Base-by-base conservation (phyloP, 2,888 invertebrate genomes). In the Oscheius sp. region DNA sequence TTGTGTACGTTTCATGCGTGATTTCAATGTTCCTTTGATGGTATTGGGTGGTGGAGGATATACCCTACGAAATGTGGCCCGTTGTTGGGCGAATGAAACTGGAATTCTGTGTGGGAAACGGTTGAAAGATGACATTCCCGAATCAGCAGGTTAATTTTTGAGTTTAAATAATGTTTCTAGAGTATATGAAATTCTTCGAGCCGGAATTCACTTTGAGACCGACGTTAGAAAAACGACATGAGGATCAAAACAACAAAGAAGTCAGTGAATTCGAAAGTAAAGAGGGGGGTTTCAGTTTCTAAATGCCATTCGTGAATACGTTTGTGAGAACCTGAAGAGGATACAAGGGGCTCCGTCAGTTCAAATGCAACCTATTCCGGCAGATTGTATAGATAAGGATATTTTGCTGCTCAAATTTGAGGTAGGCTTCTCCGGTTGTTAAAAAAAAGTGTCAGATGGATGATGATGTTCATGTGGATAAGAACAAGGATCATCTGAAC, bases 61-160 rank as follows among this genome's bases (percentile, higher is more conserved):
- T 87, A 98, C 96, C 0, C 89, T 96, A 26, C 90, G 98, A 96
- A 88, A 98, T 96, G 97, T 98, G 0, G 97, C 98, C 0, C 90
- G 98, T 3, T 97, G 96, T 87, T 99, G 98, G 98, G 95, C 97
- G 0, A 95, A 95, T 83, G 98, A 98, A 88, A 99, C 98, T 0
- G 94, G 96, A 0, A 88, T 98, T 0, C 88, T 97, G 1, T 91
- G 96, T 0, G 95, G 95, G 84, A 94, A 95, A 84, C 91, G 91
- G 70, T 94, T 98, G 67, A 92, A 92, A 56, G 94, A 95, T 86
- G 96, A 97, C 85, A 89, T 98, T 41, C 98, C 98, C 0, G 82
- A 83, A 26, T 77, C 70, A 36, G 73, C 79, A 8, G 79, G 82
- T 82, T n/a, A 12, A 47, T 56, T n/a, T 26, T 2, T 14, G 6